Evolutionary conservation across 1,140 invertebrate genomes (phyloP), one percentile per base, ranked within the genome.

Genomic region (Drosophila nigromelanica): DNA sequence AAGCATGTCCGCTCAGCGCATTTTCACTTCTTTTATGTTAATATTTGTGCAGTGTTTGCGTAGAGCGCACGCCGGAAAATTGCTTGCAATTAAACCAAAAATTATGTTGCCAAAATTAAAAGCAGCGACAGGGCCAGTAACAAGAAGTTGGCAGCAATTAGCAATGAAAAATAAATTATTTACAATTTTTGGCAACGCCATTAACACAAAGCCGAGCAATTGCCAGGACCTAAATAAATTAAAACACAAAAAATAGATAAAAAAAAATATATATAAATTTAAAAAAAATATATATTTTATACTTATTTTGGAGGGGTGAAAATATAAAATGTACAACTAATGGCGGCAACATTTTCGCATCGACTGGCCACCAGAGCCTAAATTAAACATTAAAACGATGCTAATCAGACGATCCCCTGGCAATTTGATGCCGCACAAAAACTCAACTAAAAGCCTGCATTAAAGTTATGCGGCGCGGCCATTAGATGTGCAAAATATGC

Each of bases 61-160:
- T 18, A 8, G 21, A 27, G 54, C 45, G 43, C 14, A 10, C 54
- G 24, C 54, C 21, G 48, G 55, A 76, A 66, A 80, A 74, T 77
- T 67, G 79, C 68, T 61, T 70, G 79, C 77, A 89, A 89, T 89
- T 87, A 87, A 87, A 60, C 27, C 82, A 73, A 63, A 86, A 87
- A 87, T 82, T 45, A 73, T 72, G 75, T 80, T 82, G 82, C 83
- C 82, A 87, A 82, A 87, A 59, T 63, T 58, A 40, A 58, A 86
- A 87, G 73, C 60, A 11, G 43, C 27, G 24, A 48, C 40, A 54
- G 15, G 69, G 55, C 60, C 48, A 42, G 48, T 50, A 48, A 87
- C 82, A 87, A 89, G 82, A 89, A 87, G 82, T 87, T 87, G 82
- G 82, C 82, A 89, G 83, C 83, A 87, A 89, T 89, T 86, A 87